Evolutionary conservation across 2,888 invertebrate species (phyloP).

Genomic region (Parnassius mnemosyne): DNA sequence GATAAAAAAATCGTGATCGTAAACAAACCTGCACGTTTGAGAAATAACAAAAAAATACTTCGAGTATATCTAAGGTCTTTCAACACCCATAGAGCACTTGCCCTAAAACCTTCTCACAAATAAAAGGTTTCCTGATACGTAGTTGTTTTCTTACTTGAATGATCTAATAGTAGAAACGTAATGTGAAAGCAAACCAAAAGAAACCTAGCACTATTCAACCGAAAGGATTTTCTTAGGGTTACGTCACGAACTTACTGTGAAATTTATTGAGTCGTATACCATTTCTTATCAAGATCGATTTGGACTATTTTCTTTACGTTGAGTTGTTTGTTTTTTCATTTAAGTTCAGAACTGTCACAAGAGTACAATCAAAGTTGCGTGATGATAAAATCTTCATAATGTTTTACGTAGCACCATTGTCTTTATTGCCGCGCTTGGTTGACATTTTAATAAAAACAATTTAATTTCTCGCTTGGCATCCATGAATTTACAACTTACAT

Average conservation of each 20-base stretch:
- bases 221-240: too few species aligned
- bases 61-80: too few species aligned
- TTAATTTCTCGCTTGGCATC: constrained; percentile 20
- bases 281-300: constrained; percentile 23
- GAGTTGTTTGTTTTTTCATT: constrained; percentile 7
- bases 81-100: too few species aligned
- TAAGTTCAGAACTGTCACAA: constrained; percentile 10
- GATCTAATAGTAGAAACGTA: too few species aligned
- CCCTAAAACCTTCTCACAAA: too few species aligned
- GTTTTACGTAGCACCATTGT: constrained; percentile 1
- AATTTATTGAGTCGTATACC: constrained; percentile 19
- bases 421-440: constrained; percentile 13
- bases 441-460: constrained; percentile 20
- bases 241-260: neutral
- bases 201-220: too few species aligned
- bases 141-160: too few species aligned
- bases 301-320: constrained; percentile 18
- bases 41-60: too few species aligned
- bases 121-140: too few species aligned
- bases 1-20: too few species aligned
- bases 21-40: too few species aligned
- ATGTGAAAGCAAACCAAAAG: too few species aligned
- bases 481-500: constrained; percentile 28
- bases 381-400: constrained; percentile 7
- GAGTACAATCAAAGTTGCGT: constrained; percentile 16